Evolutionary conservation across 2,888 invertebrate species (phyloP).

Genomic region (Notodonta ziczac): DNA sequence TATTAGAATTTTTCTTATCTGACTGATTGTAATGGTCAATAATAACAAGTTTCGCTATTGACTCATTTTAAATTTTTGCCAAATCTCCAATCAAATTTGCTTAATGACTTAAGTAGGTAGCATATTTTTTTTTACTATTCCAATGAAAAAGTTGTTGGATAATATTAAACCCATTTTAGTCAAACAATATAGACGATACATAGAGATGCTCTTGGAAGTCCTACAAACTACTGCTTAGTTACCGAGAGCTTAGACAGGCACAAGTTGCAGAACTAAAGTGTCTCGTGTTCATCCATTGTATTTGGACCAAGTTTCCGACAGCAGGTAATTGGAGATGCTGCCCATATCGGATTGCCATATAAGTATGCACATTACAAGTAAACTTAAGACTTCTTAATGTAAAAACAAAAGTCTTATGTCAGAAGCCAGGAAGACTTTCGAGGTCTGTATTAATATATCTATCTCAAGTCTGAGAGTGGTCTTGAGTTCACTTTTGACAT

Average conservation of each 20-base stretch:
- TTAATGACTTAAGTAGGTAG: no score
- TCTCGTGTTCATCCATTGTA: slow-evolving; percentile 48
- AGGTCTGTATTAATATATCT: no score
- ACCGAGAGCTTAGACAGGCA: slow-evolving; percentile 41
- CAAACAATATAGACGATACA: not conserved
- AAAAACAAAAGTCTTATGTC: not conserved
- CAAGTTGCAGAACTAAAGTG: slow-evolving; percentile 52
- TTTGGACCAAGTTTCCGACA: slow-evolving; percentile 45
- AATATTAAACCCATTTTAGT: not conserved
- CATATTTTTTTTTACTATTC: no score
- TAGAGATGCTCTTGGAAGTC: slow-evolving; percentile 47
- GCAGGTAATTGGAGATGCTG: slow-evolving; percentile 26
- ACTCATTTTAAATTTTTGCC: no score
- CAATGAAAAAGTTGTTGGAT: no score
- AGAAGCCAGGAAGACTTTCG: no score
- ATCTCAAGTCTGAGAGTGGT: no score
- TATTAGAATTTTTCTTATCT: no score
- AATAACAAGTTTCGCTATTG: no score
- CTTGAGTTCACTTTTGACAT: no score
- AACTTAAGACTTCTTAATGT: not conserved
- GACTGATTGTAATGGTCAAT: no score
- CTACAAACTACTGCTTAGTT: slow-evolving; percentile 57
- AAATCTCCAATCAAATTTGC: no score
- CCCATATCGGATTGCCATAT: slow-evolving; percentile 28
- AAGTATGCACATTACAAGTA: slow-evolving; percentile 10